These are phyloP conservation scores for Hydractinia symbiolongicarpus DNA, from an alignment of 30 jellyfish, hydroid and myxozoan genomes.

Conservation along the genomic window DNA sequence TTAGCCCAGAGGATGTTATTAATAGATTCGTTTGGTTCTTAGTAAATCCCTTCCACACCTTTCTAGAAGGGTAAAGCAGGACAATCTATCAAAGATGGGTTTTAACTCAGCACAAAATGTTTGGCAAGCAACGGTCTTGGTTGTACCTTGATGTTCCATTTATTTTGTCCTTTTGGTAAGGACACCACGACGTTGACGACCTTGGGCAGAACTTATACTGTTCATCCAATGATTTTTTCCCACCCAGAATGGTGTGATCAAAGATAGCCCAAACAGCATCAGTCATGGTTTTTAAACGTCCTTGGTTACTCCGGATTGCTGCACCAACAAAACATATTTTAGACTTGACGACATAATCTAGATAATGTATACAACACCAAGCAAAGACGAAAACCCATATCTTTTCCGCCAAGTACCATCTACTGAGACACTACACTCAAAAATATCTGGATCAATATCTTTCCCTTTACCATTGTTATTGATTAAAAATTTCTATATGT, in stretches of 20 bases:
- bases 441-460: not conserved
- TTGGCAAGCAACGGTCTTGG: slow-evolving; percentile 6
- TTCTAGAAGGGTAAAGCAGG: slow-evolving; percentile 18
- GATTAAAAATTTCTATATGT: too few species aligned
- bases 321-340: slow-evolving; percentile 41
- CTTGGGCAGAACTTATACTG: slow-evolving; percentile 15
- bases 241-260: not conserved
- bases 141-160: not conserved
- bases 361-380: slow-evolving; percentile 40
- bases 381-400: slow-evolving; percentile 33
- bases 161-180: not conserved
- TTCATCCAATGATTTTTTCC: slow-evolving; percentile 7
- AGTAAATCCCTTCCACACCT: slow-evolving; percentile 22
- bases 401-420: slow-evolving; percentile 57
- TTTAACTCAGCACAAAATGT: slow-evolving; percentile 13
- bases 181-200: slow-evolving; percentile 10
- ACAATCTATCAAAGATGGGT: slow-evolving; percentile 7
- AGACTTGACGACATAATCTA: slow-evolving; percentile 36
- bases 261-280: slow-evolving; percentile 24
- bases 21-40: slow-evolving; percentile 19
- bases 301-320: slow-evolving; percentile 9
- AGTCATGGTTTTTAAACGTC: not conserved
- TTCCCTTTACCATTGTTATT: not conserved
- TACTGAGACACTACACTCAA: slow-evolving; percentile 13
- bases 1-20: not conserved